Base-by-base conservation (phyloP, 2,797 vertebrate genomes). In the Cirrhinus molitorella region DNA sequence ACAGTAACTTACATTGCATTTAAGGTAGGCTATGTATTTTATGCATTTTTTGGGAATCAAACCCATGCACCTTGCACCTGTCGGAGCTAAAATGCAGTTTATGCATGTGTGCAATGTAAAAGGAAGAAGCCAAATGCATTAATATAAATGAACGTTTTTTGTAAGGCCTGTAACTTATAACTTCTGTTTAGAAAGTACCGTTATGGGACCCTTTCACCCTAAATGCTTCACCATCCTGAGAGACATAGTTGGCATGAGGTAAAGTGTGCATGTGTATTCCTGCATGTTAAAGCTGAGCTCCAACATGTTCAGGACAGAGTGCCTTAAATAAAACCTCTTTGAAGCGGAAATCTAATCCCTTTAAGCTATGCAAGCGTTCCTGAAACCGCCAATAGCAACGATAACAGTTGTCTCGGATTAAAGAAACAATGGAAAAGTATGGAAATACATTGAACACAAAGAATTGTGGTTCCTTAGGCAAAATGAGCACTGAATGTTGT, bases 311-410 rank as follows among this genome's bases (percentile, higher is more conserved):
- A 61, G 79, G n/a, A 57, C 25, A 68, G n/a, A 13, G 51, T 5
- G 2, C 19, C n/a, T 68, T 7, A 43, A 45, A 57, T 23, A 78
- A 28, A 78, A 78, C 2, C 14, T 12, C 65, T 75, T 80, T 85
- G 40, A 76, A 61, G 17, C 55, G 23, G 63, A 25, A 78, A 78
- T 76, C 55, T 67, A 68, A 81, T 85, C 65, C 63, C 34, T 53
- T 17, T 28, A n/a, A 55, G 13, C 7, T 13, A n/a, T 28, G 43
- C 40, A 49, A 43, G 53, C 21, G 2, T 68, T 80, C 28, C 66
- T 12, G 1, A 73, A 81, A 65, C 43, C 74, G n/a, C 63, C 43
- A 43, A 49, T 40, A 71, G 47, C 73, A 43, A 49, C 8, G 34
- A 34, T 28, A 63, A 43, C 25, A n/a, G 55, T 65, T 80, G 71